Evolutionary conservation across 2,888 invertebrate genomes (phyloP), one percentile per base, ranked within the genome.

Genomic region (Odontocerum albicorne): DNA sequence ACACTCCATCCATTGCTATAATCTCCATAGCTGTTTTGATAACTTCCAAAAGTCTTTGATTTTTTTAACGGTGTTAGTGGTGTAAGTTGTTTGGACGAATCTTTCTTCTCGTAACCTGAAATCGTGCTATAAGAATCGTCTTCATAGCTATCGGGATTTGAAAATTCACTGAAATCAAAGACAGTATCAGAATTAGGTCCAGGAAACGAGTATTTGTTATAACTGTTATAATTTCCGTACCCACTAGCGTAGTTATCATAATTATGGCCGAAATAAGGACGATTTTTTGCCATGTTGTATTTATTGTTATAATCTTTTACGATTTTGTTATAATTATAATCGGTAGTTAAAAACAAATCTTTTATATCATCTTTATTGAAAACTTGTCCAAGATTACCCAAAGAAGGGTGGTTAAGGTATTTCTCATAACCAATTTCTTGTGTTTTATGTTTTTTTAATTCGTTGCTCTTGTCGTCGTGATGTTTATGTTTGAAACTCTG

Each of bases 321-420:
- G 8, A 58, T 16, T 21, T 46, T 58, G n/a, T 44, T 15, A 35
- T 57, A 57, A 16, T 60, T 54, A 15, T 45, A 33, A 19, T 60
- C 44, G 2, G 47, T 50, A 13, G 54, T 51, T 15, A 50, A 27
- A 39, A 50, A 57, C 16, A 54, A 47, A 31, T 60, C 55, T 12
- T 50, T 55, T 3, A 57, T 60, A 33, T 60, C 60, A 3, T 55
- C 47, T 27, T 57, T 51, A 21, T 60, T 50, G 40, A 57, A 60
- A 20, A 56, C 44, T 20, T 56, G 49, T 22, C 40, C 56, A n/a
- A 40, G 17, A 17, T 42, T 53, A 3, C 32, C 44, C 2, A 17
- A 12, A 31, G 21, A 12, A 7, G 35, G 22, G 19, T 51, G 49
- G 6, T 10, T 38, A 15, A 39, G 39, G n/a, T 27, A 49, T 4